Evolutionary conservation across 2,797 vertebrate genomes (phyloP).

Genomic region (Gymnothorax javanicus): DNA sequence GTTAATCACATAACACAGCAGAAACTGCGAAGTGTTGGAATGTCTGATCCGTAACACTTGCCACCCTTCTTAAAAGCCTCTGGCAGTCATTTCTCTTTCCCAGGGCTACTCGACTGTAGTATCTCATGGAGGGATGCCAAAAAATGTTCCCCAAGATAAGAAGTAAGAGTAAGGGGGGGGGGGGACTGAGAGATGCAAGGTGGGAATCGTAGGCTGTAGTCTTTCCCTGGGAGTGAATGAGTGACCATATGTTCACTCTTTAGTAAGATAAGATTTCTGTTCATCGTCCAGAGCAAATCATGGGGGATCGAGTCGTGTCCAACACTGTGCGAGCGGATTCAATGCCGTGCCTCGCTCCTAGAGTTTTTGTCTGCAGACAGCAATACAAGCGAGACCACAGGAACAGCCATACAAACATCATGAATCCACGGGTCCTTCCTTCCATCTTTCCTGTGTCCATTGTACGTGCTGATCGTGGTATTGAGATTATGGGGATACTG

Average conservation of each 20-base stretch:
- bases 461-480: too few relatives aligned
- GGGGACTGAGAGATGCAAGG: not conserved
- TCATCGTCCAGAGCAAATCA: conserved; percentile 52
- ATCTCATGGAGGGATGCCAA: conserved; percentile 1
- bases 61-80: not conserved
- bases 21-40: not conserved
- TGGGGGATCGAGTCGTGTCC: not conserved
- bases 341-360: conserved; percentile 36
- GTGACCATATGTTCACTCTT: not conserved
- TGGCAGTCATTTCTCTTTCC: not conserved
- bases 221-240: not conserved
- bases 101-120: not conserved
- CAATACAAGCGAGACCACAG: not conserved
- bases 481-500: too few relatives aligned
- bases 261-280: conserved; percentile 47
- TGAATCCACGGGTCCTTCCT: too few relatives aligned
- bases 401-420: too few relatives aligned
- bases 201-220: not conserved
- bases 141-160: not conserved
- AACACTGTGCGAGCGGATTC: too few relatives aligned
- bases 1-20: too few relatives aligned
- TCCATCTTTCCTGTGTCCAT: too few relatives aligned
- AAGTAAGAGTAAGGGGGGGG: not conserved
- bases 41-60: not conserved
- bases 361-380: not conserved